Base-by-base conservation (phyloP, 2,888 invertebrate genomes). In the Hemicrepidius hirtus region DNA sequence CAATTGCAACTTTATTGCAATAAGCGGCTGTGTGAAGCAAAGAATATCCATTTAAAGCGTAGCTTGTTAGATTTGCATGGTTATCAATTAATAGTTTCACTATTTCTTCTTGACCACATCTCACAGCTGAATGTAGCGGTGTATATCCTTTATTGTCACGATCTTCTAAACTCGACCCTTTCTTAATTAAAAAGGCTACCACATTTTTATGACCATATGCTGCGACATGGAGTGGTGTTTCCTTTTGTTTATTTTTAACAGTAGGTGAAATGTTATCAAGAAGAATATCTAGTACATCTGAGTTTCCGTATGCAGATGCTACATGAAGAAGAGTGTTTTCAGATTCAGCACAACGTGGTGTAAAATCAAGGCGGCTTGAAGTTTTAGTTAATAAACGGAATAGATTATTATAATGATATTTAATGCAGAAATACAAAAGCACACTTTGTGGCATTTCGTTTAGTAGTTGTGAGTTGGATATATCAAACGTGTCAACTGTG, bases 141-240 rank as follows among this genome's bases (percentile, higher is more conserved):
- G 53, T 53, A n/a, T 13, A 53, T 1, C 53, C 53, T 53, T 13
- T n/a, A 32, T 12, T 53, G 13, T 28, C 46, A 2, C 0, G 18
- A 18, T 7, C 6, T 18, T 46, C 46, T 18, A 46, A 18, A 0
- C 0, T 6, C 18, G 46, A 18, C 10, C 18, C 18, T 6, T 18
- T 18, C 9, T 18, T 20, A 16, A 18, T 13, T 18, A 46, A 10
- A 18, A 13, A 18, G 16, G 18, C 5, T 18, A 46, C 46, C 46
- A 46, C 18, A 18, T 46, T 16, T 18, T 46, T 3, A 9, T 10
- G 16, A 9, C 46, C 46, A 46, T 46, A 46, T 46, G 46, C 46
- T 20, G 46, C 46, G 46, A 46, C 46, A 46, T 46, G 46, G 46
- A 46, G 46, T 46, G 46, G 46, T 18, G 46, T 46, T 18, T 46